phyloP scores from a whole-genome alignment of 2,888 invertebrate species.

The Prosapia bicincta region DNA sequence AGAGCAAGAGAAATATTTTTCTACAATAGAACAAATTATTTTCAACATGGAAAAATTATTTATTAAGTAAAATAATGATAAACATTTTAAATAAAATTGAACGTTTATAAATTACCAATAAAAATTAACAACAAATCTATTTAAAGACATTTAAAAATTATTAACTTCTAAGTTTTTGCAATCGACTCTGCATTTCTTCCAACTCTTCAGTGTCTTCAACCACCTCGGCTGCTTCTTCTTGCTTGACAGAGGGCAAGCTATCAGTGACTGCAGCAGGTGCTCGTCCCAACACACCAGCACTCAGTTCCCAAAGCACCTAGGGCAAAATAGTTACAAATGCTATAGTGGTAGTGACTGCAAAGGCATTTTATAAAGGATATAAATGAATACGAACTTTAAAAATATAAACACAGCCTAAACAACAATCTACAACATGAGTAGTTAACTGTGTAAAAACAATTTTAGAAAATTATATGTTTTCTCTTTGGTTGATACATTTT shows the following conservation, averaged over 20 bases:
- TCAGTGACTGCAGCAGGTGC: constrained; percentile 68
- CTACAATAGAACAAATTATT: too few relatives aligned
- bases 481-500: too few relatives aligned
- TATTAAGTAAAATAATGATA: neutral
- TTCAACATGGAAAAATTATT: too few relatives aligned
- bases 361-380: too few relatives aligned
- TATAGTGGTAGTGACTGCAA: too few relatives aligned
- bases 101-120: neutral
- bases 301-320: constrained; percentile 81
- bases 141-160: neutral
- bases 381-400: too few relatives aligned
- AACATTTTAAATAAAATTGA: neutral
- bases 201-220: constrained; percentile 68
- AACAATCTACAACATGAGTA: too few relatives aligned
- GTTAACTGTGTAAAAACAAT: too few relatives aligned
- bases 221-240: constrained; percentile 55
- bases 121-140: neutral
- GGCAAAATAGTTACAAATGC: neutral
- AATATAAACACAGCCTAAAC: too few relatives aligned
- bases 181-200: constrained; percentile 87
- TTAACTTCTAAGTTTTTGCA: constrained; percentile 85
- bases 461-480: too few relatives aligned
- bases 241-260: constrained; percentile 58
- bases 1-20: too few relatives aligned
- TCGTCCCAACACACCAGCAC: constrained; percentile 87